Evolutionary conservation across 1,140 invertebrate species (phyloP).

Genomic region (Lithobius niger): DNA sequence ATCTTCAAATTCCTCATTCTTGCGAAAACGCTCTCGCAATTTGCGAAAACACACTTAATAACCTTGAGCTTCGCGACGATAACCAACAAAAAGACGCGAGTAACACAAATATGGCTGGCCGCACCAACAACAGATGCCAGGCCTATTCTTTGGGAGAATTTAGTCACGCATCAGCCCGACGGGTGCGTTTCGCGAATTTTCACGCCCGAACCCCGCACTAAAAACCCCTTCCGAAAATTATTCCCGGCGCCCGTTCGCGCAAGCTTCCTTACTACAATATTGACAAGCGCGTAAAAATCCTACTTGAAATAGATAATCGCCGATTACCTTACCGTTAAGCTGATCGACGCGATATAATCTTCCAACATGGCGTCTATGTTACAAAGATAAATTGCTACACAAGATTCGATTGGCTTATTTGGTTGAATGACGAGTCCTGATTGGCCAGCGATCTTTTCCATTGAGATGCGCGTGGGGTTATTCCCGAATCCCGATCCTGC

Average conservation of each 20-base stretch:
- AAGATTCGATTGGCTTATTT: conserved; percentile 6
- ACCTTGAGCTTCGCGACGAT: background rate
- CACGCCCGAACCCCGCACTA: too few species aligned
- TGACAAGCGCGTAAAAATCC: too few species aligned
- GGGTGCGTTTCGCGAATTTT: background rate
- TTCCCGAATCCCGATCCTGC: too few species aligned
- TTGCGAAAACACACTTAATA: background rate
- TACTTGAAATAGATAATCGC: too few species aligned
- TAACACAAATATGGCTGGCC: conserved; percentile 7
- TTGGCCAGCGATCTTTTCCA: too few species aligned
- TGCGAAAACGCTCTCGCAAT: background rate
- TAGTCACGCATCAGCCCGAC: background rate
- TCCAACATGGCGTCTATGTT: background rate
- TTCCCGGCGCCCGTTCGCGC: too few species aligned
- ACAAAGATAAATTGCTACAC: conserved; percentile 9
- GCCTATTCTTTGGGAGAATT: conserved; percentile 9
- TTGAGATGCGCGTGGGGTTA: too few species aligned
- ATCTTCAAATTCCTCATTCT: too few species aligned
- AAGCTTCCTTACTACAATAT: too few species aligned
- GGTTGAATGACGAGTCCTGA: background rate
- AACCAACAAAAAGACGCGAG: conserved; percentile 4
- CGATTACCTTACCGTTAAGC: too few species aligned
- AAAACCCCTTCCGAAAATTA: too few species aligned
- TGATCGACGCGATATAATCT: background rate
- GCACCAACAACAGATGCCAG: conserved; percentile 1